A percentile compares a stretch with the other conserved stretches of the same genome.
Evolutionary conservation across 2,113 vertebrate species (phyloP).

Genomic region (Macaca fascicularis): T2T-MFA8v1.1 NC_088375.1:225295501-225296000

Average conservation of each 20-base stretch:
- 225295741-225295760: neutral
- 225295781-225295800: neutral
- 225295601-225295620: neutral
- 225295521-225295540: neutral
- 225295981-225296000: too few species aligned
- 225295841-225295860: too few species aligned
- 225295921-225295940: too few species aligned
- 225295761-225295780: neutral
- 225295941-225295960: too few species aligned
- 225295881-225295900: too few species aligned
- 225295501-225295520: neutral
- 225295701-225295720: neutral
- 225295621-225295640: neutral
- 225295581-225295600: neutral
- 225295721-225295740: neutral
- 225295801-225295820: too few species aligned
- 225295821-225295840: too few species aligned
- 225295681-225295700: neutral
- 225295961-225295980: too few species aligned
- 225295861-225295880: too few species aligned
- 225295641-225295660: neutral
- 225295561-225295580: neutral
- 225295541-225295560: neutral
- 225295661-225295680: neutral
- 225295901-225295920: too few species aligned